These are phyloP conservation scores for Uria lomvia DNA, from an alignment of 2,113 vertebrate genomes.

Conservation along the genomic window DNA sequence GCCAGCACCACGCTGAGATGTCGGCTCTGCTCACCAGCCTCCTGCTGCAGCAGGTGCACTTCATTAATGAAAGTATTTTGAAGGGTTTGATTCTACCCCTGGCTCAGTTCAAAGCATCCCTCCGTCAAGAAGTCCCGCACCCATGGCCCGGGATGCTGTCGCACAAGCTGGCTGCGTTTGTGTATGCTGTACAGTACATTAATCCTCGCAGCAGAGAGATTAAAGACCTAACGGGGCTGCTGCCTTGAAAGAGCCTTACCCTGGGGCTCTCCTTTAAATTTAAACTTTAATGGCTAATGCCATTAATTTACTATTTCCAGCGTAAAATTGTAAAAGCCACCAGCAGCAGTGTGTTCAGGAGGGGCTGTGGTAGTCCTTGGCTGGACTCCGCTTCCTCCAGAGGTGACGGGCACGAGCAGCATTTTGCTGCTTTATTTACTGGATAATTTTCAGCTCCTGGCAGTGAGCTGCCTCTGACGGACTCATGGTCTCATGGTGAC, in stretches of 20 bases:
- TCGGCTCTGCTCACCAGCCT: background rate
- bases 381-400: background rate
- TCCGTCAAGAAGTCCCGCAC: rapidly evolving
- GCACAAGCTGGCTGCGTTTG: no score
- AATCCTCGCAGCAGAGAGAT: background rate
- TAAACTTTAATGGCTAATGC: background rate
- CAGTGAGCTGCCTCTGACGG: background rate
- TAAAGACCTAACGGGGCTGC: background rate
- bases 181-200: background rate
- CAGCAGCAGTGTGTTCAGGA: background rate
- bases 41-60: background rate
- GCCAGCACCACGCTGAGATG: background rate
- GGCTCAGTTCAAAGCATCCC: background rate
- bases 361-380: background rate
- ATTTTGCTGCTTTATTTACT: background rate
- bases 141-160: background rate
- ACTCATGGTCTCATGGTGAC: background rate
- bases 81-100: background rate
- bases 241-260: background rate
- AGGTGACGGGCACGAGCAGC: background rate
- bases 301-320: background rate
- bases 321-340: background rate
- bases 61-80: background rate
- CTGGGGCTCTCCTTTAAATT: background rate
- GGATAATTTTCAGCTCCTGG: background rate